Base-by-base conservation (phyloP, 2,888 invertebrate species). In the Volucella zonaria region DNA sequence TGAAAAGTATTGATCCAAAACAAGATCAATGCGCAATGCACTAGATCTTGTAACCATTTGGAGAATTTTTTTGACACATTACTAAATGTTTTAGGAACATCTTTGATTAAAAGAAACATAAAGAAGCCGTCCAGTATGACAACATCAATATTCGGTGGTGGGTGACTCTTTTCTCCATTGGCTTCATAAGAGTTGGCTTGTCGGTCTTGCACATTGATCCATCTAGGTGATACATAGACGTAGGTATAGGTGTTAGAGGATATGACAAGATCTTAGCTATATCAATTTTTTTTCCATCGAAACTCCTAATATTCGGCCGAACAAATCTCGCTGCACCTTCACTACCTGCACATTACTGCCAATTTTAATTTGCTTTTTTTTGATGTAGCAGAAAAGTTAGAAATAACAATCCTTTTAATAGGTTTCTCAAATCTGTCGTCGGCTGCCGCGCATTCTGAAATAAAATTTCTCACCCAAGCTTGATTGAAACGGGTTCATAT, bases 1-100 rank as follows among this genome's bases (percentile, higher is more conserved):
- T 54, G 43, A 67, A 54, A 67, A 45, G 23, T 67, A 54, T 52
- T 54, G 52, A 54, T 67, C 54, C 23, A 67, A 54, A 67, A 54
- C 43, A 67, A 54, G 54, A 54, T 67, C 54, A 54, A 67, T 67
- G 8, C 12, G 52, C n/a, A 45, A 54, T 67, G 54, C 31, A 67
- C 42, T 45, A 54, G 45, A 45, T 54, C 45, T 18, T 67, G 67
- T 67, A 31, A 31, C 2, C 15, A 52, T 66, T 66, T 52, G 43
- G 18, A 51, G 42, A 66, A 43, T 66, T 66, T 51, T 51, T 66
- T 66, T 40, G 14, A 52, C 8, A 66, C 38, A 40, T 42, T 52
- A n/a, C 51, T 43, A 43, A 66, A 66, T 42, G 42, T 66, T 52
- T 64, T 64, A 8, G 64, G n/a, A 51, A 64, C 64, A 12, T 64